phyloP scores from a whole-genome alignment of 2,113 vertebrate species.

The Tinamus guttatus region DNA sequence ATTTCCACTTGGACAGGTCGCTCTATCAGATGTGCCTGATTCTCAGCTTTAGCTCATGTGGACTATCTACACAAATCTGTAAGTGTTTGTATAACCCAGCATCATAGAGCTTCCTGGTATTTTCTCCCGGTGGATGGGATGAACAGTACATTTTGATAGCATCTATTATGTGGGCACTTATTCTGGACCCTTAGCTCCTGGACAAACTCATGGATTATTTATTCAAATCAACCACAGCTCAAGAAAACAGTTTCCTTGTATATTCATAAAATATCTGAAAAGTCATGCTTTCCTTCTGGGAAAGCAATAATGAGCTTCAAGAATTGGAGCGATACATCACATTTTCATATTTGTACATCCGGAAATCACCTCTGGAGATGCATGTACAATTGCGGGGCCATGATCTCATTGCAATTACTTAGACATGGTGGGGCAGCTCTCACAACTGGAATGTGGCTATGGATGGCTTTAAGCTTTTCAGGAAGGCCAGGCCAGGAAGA shows the following conservation, averaged over 20 bases:
- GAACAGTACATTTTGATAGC: not conserved
- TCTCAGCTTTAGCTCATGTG: not conserved
- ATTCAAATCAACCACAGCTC: not conserved
- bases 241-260: not conserved
- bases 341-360: too few relatives aligned
- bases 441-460: too few relatives aligned
- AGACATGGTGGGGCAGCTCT: too few relatives aligned
- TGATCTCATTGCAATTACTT: too few relatives aligned
- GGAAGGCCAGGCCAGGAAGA: too few relatives aligned
- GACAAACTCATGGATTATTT: not conserved
- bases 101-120: not conserved
- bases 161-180: too few relatives aligned
- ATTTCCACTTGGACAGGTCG: not conserved
- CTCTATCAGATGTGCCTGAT: not conserved
- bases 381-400: too few relatives aligned
- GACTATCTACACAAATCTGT: not conserved
- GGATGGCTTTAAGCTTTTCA: too few relatives aligned
- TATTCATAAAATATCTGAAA: not conserved
- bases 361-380: too few relatives aligned
- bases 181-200: not conserved
- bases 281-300: not conserved
- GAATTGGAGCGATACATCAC: not conserved
- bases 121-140: not conserved
- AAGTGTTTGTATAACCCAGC: not conserved
- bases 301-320: not conserved